A percentile compares a stretch with the other conserved stretches of the same genome.
phyloP scores from a whole-genome alignment of 2,797 vertebrate species.

The Chrysocyon brachyurus region DNA sequence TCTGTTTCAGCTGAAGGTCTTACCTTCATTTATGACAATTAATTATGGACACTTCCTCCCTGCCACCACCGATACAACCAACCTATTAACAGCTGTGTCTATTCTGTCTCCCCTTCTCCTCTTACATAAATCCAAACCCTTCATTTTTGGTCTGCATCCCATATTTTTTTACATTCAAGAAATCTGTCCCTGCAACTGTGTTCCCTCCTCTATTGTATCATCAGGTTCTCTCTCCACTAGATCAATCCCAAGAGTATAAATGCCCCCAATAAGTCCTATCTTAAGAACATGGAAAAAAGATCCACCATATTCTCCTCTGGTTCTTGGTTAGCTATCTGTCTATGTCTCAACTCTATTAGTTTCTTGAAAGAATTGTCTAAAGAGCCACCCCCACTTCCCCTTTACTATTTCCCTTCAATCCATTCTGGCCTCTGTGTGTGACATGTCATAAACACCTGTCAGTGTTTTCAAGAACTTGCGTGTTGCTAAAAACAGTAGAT shows the following conservation, averaged over 20 bases:
- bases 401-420: neutral
- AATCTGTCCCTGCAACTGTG: neutral
- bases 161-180: neutral
- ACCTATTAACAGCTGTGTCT: neutral
- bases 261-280: neutral
- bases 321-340: neutral
- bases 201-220: neutral
- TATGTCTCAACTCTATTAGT: conserved; percentile 1
- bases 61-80: neutral
- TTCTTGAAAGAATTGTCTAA: conserved; percentile 34
- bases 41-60: neutral
- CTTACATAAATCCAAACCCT: neutral
- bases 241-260: neutral
- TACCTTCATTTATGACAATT: neutral
- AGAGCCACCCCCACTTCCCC: neutral
- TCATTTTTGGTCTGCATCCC: neutral
- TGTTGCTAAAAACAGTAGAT: neutral
- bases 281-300: conserved; percentile 6
- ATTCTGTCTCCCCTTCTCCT: neutral
- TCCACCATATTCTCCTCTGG: neutral
- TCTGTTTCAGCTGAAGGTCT: neutral
- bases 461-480: neutral
- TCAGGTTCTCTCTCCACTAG: neutral
- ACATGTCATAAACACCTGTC: neutral
- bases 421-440: neutral